These are phyloP conservation scores for Gortyna flavago DNA, from an alignment of 2,888 invertebrate genomes.

Conservation along the genomic window DNA sequence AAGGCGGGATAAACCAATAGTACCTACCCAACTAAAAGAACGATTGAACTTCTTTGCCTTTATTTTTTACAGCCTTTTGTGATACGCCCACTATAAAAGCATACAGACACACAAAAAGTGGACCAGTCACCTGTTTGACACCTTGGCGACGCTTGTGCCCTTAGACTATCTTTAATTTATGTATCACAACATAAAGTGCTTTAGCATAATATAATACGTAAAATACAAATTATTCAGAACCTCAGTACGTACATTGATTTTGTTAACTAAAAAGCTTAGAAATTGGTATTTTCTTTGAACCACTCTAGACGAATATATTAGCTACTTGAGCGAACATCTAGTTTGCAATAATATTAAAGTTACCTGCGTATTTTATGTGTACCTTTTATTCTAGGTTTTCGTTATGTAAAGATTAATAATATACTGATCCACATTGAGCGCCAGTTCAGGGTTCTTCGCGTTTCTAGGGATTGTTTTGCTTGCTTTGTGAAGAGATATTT, in stretches of 20 bases:
- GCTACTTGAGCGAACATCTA: conserved; percentile 19
- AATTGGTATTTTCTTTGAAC: conserved; percentile 54
- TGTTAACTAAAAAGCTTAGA: conserved; percentile 32
- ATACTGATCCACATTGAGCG: conserved; percentile 11
- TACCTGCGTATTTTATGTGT: conserved; percentile 36
- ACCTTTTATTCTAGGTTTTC: conserved; percentile 20
- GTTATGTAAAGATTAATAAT: conserved; percentile 19
- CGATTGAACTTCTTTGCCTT: background rate
- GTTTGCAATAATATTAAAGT: conserved; percentile 49
- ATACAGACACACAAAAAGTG: background rate
- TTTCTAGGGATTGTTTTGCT: background rate
- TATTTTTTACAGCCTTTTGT: background rate
- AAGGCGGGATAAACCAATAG: background rate
- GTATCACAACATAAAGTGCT: conserved; percentile 14
- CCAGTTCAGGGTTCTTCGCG: background rate
- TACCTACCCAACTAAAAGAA: background rate
- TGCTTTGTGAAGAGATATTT: background rate
- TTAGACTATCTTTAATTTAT: conserved; percentile 13
- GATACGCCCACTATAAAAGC: background rate
- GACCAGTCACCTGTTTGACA: background rate
- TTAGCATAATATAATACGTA: conserved; percentile 10
- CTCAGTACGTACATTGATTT: conserved; percentile 29
- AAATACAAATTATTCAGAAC: conserved; percentile 31
- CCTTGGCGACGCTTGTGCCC: too few species aligned
- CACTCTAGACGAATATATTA: conserved; percentile 69